Evolutionary conservation across 2,113 vertebrate species (phyloP).

Genomic region (Saccopteryx leptura): DNA sequence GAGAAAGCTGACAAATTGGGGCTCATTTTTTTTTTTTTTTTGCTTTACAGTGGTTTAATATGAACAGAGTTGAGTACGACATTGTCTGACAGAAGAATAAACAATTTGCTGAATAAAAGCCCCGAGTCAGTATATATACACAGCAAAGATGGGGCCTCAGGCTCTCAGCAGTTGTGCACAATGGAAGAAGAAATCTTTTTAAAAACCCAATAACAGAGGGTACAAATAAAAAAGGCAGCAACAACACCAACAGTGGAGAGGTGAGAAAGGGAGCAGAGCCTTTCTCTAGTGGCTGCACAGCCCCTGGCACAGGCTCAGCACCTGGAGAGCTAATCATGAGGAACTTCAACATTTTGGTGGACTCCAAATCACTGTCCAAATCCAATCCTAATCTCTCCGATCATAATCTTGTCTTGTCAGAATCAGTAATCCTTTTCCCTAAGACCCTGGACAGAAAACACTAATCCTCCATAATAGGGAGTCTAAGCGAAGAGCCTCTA

Average conservation of each 20-base stretch:
- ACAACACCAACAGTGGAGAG: slow-evolving; percentile 64
- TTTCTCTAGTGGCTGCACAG: slow-evolving; percentile 62
- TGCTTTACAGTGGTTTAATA: slow-evolving; percentile 96
- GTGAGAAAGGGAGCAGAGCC: slow-evolving; percentile 52
- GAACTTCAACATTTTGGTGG: slow-evolving; percentile 37
- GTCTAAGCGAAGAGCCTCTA: slow-evolving; percentile 36
- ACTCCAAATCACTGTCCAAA: slow-evolving; percentile 64
- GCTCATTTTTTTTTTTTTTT: not conserved
- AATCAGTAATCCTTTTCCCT: slow-evolving; percentile 49
- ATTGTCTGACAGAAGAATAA: slow-evolving; percentile 86
- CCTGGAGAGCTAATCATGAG: slow-evolving; percentile 23
- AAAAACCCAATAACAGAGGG: slow-evolving; percentile 59
- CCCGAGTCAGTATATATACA: slow-evolving; percentile 84
- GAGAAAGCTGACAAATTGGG: not conserved
- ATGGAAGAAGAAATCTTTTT: slow-evolving; percentile 62
- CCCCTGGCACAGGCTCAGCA: slow-evolving; percentile 55
- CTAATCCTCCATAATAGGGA: not conserved
- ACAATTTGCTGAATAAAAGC: slow-evolving; percentile 86
- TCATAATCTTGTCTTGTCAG: slow-evolving; percentile 24
- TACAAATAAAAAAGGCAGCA: slow-evolving; percentile 68
- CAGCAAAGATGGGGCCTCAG: slow-evolving; percentile 76
- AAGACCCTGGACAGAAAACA: slow-evolving; percentile 36
- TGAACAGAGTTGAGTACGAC: slow-evolving; percentile 91
- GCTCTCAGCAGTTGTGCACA: slow-evolving; percentile 79
- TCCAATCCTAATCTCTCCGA: slow-evolving; percentile 52